A percentile compares a stretch with the other conserved stretches of the same genome.
phyloP scores from a whole-genome alignment of 2,888 invertebrate genomes.

The Philereme vetulata region DNA sequence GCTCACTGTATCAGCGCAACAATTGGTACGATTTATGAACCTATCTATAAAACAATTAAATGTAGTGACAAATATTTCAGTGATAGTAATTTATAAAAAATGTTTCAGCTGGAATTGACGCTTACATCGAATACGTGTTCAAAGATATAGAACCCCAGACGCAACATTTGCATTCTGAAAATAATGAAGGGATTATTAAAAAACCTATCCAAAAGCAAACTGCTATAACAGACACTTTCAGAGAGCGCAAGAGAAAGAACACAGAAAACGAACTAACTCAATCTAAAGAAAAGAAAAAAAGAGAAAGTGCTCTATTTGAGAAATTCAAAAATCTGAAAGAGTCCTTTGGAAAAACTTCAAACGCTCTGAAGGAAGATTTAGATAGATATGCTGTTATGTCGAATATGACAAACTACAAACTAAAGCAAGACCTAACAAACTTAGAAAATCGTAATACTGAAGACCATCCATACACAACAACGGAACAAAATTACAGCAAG shows the following conservation, averaged over 20 bases:
- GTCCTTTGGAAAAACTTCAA: conserved; percentile 56
- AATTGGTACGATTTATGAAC: conserved; percentile 70
- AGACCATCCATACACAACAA: background rate
- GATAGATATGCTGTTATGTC: conserved; percentile 43
- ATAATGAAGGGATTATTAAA: conserved; percentile 9
- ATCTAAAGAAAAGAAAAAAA: conserved; percentile 68
- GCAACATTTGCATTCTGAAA: background rate
- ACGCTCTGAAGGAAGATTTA: conserved; percentile 48
- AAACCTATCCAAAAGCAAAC: conserved; percentile 45
- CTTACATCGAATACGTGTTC: conserved; percentile 62
- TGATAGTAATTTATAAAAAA: conserved; percentile 10
- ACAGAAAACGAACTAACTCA: conserved; percentile 46
- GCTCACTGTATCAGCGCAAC: conserved; percentile 84
- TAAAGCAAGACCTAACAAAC: conserved; percentile 39
- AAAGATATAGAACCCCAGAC: conserved; percentile 48
- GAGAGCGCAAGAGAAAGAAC: conserved; percentile 64
- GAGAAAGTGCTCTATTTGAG: conserved; percentile 57
- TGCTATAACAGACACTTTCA: conserved; percentile 54
- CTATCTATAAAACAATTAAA: background rate
- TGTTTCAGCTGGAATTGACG: conserved; percentile 82
- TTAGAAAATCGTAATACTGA: conserved; percentile 8
- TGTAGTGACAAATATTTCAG: background rate
- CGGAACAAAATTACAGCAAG: conserved; percentile 2
- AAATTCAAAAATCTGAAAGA: conserved; percentile 61
- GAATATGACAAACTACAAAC: too few relatives aligned